phyloP scores from a whole-genome alignment of 2,888 invertebrate species.

The Agrochola litura region DNA sequence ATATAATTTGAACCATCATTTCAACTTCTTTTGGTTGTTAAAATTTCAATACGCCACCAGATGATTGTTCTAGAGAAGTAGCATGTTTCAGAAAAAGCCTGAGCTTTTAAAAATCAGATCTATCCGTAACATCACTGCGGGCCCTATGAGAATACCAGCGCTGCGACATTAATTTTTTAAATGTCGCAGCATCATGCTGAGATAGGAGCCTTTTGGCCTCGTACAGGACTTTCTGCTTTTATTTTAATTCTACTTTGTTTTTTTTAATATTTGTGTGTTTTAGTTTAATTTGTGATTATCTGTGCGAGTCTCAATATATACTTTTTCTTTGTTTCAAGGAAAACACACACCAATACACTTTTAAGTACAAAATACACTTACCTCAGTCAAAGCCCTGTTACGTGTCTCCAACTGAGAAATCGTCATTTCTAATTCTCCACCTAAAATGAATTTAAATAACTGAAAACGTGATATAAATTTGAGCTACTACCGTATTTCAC shows the following conservation, averaged over 20 bases:
- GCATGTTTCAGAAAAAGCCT: neutral
- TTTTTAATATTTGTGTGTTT: too few species aligned
- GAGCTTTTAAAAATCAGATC: neutral
- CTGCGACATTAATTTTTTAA: too few species aligned
- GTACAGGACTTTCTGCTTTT: too few species aligned
- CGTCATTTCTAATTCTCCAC: conserved; percentile 89
- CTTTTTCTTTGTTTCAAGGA: too few species aligned
- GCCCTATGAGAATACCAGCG: too few species aligned
- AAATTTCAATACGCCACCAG: neutral
- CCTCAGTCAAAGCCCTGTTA: conserved; percentile 92
- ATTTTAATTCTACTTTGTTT: too few species aligned
- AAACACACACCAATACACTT: neutral
- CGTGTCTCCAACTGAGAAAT: conserved; percentile 92
- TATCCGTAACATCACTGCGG: too few species aligned
- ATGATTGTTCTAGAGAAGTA: neutral
- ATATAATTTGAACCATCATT: neutral
- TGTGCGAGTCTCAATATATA: too few species aligned
- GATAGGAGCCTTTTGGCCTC: too few species aligned
- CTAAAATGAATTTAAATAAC: conserved; percentile 67
- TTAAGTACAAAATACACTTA: conserved; percentile 64
- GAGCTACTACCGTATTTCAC: neutral
- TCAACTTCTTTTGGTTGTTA: neutral
- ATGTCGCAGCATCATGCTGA: too few species aligned
- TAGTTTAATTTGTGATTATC: too few species aligned
- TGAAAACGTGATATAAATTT: neutral